Conservation (phyloP, 2,888 invertebrate genomes). For the Parelbella ahira region DNA sequence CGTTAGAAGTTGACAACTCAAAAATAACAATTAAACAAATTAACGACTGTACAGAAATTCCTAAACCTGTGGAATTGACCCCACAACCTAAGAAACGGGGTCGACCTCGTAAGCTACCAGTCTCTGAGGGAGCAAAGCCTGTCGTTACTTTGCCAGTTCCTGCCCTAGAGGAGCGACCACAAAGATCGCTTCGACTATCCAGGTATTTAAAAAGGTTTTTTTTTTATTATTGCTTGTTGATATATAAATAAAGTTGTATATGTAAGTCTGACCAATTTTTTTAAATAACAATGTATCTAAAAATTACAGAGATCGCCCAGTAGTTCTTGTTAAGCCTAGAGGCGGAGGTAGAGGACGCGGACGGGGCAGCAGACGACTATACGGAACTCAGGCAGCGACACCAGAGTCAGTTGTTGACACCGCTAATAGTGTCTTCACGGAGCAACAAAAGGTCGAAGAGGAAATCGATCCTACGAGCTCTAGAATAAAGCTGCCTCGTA, state of each 20-base stretch:
- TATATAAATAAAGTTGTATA: too few relatives aligned
- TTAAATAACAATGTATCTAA: too few relatives aligned
- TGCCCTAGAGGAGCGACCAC: slow-evolving; percentile 70
- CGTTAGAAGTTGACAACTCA: slow-evolving; percentile 57
- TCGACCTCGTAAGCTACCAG: slow-evolving; percentile 66
- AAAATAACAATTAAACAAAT: slow-evolving; percentile 39
- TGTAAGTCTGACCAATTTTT: too few relatives aligned
- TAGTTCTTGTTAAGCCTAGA: slow-evolving; percentile 57
- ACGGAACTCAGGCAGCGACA: slow-evolving; percentile 35
- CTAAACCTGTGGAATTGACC: slow-evolving; percentile 51
- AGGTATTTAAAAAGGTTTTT: slow-evolving; percentile 50
- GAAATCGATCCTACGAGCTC: slow-evolving; percentile 67
- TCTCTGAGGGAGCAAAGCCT: slow-evolving; percentile 58
- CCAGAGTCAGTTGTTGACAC: slow-evolving; percentile 37
- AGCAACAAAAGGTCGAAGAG: slow-evolving; percentile 35
- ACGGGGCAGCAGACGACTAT: slow-evolving; percentile 45
- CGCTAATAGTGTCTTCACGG: slow-evolving; percentile 38
- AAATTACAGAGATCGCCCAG: slow-evolving; percentile 65
- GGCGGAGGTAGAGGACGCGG: slow-evolving; percentile 63
- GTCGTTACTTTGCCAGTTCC: slow-evolving; percentile 51
- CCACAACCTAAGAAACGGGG: slow-evolving; percentile 73
- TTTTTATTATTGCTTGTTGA: too few relatives aligned
- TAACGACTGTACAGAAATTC: slow-evolving; percentile 40
- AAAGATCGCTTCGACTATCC: slow-evolving; percentile 65
- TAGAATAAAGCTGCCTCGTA: slow-evolving; percentile 67